Conservation (phyloP, 92 coral and sea anemone species). For the Chrysogorgia sp. region DNA sequence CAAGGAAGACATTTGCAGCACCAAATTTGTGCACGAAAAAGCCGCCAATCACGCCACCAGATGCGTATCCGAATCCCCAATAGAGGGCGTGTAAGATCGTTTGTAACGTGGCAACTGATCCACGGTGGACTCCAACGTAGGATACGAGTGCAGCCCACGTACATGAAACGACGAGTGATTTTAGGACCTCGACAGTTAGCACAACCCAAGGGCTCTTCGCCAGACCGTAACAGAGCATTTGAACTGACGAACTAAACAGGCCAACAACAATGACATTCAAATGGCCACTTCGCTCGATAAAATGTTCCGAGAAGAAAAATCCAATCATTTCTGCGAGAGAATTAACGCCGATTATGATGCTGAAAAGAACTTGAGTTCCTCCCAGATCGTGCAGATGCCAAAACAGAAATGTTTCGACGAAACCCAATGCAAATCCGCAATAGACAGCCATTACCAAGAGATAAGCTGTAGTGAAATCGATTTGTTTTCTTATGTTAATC, state of each 20-base stretch:
- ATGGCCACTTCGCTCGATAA: neutral
- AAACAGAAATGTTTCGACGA: neutral
- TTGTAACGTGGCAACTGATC: neutral
- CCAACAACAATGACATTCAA: neutral
- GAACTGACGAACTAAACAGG: neutral
- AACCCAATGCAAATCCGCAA: neutral
- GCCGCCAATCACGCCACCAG: constrained; percentile 1
- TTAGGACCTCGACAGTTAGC: neutral
- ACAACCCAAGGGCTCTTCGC: neutral
- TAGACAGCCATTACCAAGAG: neutral
- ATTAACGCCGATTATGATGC: neutral
- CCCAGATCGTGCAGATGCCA: constrained; percentile 1
- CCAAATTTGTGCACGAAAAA: neutral
- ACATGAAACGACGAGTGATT: neutral
- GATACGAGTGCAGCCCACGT: neutral
- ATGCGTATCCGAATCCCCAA: neutral
- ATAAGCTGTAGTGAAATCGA: neutral
- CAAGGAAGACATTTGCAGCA: neutral
- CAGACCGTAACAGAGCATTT: neutral
- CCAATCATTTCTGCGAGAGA: neutral
- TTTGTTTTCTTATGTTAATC: neutral
- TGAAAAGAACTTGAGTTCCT: neutral
- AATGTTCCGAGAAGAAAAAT: neutral
- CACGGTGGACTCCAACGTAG: neutral
- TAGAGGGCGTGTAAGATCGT: neutral